Conservation (phyloP, 1,140 invertebrate species). For the Mylabris phalerata region DNA sequence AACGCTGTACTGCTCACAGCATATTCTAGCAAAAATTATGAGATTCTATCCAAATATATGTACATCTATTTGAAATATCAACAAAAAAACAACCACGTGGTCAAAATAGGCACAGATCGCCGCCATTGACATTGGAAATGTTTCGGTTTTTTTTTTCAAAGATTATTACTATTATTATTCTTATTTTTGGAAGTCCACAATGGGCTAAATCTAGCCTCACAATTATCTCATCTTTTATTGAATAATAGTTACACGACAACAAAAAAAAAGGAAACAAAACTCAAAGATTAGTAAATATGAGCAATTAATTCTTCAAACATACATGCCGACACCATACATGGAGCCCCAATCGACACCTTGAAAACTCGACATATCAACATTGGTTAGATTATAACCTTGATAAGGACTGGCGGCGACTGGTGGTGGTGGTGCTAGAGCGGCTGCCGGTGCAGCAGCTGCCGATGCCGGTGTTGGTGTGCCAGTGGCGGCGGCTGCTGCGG, state of each 20-base stretch:
- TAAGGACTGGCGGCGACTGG: slow-evolving; percentile 60
- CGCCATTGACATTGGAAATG: slow-evolving; percentile 33
- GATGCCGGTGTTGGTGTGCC: slow-evolving; percentile 42
- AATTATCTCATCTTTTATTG: neutral
- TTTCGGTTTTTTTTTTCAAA: slow-evolving; percentile 6
- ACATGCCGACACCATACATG: slow-evolving; percentile 87
- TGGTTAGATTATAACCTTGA: slow-evolving; percentile 75
- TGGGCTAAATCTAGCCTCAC: neutral
- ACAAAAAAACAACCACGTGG: slow-evolving; percentile 12
- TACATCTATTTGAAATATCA: slow-evolving; percentile 18
- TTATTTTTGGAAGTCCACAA: slow-evolving; percentile 22
- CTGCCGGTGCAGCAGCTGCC: slow-evolving; percentile 47
- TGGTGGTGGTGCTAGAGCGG: slow-evolving; percentile 50
- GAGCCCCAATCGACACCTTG: slow-evolving; percentile 83
- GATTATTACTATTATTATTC: no score
- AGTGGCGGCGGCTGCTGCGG: slow-evolving; percentile 44
- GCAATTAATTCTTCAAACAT: slow-evolving; percentile 56
- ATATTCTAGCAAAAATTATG: slow-evolving; percentile 20
- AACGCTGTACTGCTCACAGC: slow-evolving; percentile 25
- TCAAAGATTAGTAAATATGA: neutral
- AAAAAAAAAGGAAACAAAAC: slow-evolving; percentile 22
- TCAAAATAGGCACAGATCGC: slow-evolving; percentile 33
- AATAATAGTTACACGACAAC: slow-evolving; percentile 4
- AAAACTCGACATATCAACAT: slow-evolving; percentile 86
- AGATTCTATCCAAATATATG: slow-evolving; percentile 17